Evolutionary conservation across 2,797 vertebrate species (phyloP).

Genomic region (Eidolon dupreanum): DNA sequence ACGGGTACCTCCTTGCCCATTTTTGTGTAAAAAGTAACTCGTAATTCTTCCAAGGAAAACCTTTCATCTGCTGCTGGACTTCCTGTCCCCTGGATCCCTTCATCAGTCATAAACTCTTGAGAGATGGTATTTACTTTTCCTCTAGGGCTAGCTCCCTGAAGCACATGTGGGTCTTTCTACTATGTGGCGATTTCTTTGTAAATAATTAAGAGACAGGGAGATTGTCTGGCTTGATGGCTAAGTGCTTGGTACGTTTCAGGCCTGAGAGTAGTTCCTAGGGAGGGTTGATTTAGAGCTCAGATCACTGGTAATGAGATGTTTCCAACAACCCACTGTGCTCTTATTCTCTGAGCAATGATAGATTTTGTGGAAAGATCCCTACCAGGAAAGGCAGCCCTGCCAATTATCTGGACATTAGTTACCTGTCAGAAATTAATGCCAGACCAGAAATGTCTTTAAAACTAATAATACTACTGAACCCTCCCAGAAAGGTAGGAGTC

Average conservation of each 20-base stretch:
- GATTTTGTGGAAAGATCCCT: neutral
- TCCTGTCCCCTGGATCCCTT: neutral
- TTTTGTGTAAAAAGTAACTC: neutral
- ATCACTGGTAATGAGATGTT: neutral
- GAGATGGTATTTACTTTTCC: neutral
- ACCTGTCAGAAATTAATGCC: constrained; percentile 30
- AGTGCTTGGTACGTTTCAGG: constrained; percentile 17
- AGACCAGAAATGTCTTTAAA: neutral
- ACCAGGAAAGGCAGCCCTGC: neutral
- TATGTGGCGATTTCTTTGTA: constrained; percentile 27
- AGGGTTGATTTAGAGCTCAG: neutral
- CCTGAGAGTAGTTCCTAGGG: neutral
- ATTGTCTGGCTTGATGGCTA: constrained; percentile 20
- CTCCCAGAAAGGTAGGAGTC: neutral
- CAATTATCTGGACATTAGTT: neutral
- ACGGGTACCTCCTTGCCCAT: neutral
- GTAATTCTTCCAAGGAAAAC: neutral
- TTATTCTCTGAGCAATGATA: neutral
- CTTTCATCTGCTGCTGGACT: neutral
- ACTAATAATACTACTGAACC: neutral
- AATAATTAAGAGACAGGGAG: constrained; percentile 51
- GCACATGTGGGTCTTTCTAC: neutral
- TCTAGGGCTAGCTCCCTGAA: neutral
- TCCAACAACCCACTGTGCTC: neutral
- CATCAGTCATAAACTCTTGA: neutral